Percentiles rank a stretch among this genome's conserved stretches.
Evolutionary conservation across 30 jellyfish, hydroid and myxozoan species (phyloP).

Genomic region (Cassiopea andromeda): DNA sequence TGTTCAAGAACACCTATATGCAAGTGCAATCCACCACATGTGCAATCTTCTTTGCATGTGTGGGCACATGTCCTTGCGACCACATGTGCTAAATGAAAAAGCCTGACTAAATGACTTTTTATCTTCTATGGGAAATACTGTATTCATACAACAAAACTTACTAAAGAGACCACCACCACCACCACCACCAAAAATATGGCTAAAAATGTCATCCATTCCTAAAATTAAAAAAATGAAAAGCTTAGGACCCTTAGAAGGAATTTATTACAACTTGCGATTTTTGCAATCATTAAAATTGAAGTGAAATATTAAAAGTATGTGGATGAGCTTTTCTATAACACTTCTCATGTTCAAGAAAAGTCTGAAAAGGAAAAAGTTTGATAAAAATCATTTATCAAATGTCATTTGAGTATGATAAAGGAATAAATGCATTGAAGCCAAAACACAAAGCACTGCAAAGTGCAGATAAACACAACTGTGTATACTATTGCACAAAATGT

Average conservation of each 20-base stretch:
- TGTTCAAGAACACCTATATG: too few relatives aligned
- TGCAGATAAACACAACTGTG: too few relatives aligned
- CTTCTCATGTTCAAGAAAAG: background rate
- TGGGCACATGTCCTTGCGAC: background rate
- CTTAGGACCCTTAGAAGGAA: background rate
- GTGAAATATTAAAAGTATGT: background rate
- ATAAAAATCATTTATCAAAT: too few relatives aligned
- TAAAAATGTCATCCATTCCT: slow-evolving; percentile 96
- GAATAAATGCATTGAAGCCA: background rate
- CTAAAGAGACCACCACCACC: slow-evolving; percentile 63
- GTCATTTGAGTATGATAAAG: background rate
- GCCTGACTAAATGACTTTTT: background rate
- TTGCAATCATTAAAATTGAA: too few relatives aligned
- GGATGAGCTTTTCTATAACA: background rate
- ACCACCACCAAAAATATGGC: slow-evolving; percentile 98
- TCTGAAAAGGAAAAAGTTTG: background rate
- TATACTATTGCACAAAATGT: too few relatives aligned
- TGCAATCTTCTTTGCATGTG: too few relatives aligned
- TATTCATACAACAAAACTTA: background rate
- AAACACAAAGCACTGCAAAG: background rate
- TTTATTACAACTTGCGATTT: too few relatives aligned
- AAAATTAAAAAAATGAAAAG: background rate
- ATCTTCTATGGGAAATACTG: too few relatives aligned
- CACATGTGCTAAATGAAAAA: background rate
- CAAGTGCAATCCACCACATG: too few relatives aligned